Conservation (phyloP, 2,888 invertebrate species). For the Xiphydria camelus region DNA sequence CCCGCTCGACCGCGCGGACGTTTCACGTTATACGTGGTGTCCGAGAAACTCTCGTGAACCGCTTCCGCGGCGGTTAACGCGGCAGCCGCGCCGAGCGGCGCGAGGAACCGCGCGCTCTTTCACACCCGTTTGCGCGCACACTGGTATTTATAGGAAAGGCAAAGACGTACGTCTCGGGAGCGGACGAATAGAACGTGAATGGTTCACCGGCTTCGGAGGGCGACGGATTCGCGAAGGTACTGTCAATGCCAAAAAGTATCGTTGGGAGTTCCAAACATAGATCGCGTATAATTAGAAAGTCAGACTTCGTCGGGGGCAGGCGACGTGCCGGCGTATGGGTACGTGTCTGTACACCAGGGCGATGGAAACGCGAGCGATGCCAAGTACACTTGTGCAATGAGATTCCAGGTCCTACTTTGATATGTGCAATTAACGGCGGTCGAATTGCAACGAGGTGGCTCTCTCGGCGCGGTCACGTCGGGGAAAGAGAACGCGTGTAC, state of each 20-base stretch:
- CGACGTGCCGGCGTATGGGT: slow-evolving; percentile 19
- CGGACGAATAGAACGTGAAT: too few relatives aligned
- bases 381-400: slow-evolving; percentile 42
- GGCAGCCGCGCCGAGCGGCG: too few relatives aligned
- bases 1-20: too few relatives aligned
- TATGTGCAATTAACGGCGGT: slow-evolving; percentile 38
- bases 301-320: slow-evolving; percentile 32
- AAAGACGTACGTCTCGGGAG: too few relatives aligned
- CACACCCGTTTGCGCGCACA: too few relatives aligned
- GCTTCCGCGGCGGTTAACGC: too few relatives aligned
- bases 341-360: slow-evolving; percentile 18
- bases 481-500: too few relatives aligned
- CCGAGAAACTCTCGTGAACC: too few relatives aligned
- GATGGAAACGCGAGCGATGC: slow-evolving; percentile 28
- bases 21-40: too few relatives aligned
- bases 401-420: slow-evolving; percentile 32
- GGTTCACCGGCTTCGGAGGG: too few relatives aligned
- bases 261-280: slow-evolving; percentile 46
- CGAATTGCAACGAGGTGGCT: slow-evolving; percentile 26
- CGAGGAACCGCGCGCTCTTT: too few relatives aligned
- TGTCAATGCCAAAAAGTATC: slow-evolving; percentile 52
- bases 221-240: slow-evolving; percentile 13
- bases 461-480: slow-evolving; percentile 17
- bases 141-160: too few relatives aligned
- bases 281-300: slow-evolving; percentile 51